phyloP scores from a whole-genome alignment of 1,140 invertebrate species.

The Cotesia glomerata region DNA sequence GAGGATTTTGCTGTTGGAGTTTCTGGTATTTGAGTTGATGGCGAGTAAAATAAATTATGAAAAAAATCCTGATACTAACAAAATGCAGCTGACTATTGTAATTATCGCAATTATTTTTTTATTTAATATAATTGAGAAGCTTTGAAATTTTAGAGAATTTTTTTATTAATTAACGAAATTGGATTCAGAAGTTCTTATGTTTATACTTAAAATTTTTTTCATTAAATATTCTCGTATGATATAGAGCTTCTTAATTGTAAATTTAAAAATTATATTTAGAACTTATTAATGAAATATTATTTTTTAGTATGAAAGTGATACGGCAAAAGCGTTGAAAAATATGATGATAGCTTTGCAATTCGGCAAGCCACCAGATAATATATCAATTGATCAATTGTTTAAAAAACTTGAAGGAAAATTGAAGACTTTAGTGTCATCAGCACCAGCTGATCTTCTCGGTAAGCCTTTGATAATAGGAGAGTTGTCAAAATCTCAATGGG shows the following conservation, averaged over 20 bases:
- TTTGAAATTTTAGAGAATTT: not conserved
- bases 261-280: too few relatives aligned
- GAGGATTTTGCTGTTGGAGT: slow-evolving; percentile 77
- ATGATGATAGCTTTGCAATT: slow-evolving; percentile 80
- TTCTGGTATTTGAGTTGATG: slow-evolving; percentile 81
- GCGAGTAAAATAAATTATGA: slow-evolving; percentile 76
- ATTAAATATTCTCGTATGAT: too few relatives aligned
- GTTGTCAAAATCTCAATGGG: slow-evolving; percentile 84
- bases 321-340: slow-evolving; percentile 77
- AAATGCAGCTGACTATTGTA: slow-evolving; percentile 67
- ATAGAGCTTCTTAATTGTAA: too few relatives aligned
- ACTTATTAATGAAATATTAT: not conserved
- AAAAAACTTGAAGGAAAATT: slow-evolving; percentile 78
- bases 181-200: too few relatives aligned
- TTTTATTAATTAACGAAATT: too few relatives aligned
- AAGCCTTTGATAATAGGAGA: slow-evolving; percentile 79
- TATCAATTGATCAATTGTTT: slow-evolving; percentile 78
- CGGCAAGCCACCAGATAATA: slow-evolving; percentile 84
- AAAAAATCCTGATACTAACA: slow-evolving; percentile 68
- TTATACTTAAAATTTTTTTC: too few relatives aligned
- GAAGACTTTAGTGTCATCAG: slow-evolving; percentile 72
- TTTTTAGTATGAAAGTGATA: slow-evolving; percentile 77
- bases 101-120: slow-evolving; percentile 35
- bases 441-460: slow-evolving; percentile 69
- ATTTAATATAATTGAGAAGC: not conserved